These are phyloP conservation scores for Heliconius erato DNA, from an alignment of 2,888 invertebrate genomes.

Conservation along the genomic window DNA sequence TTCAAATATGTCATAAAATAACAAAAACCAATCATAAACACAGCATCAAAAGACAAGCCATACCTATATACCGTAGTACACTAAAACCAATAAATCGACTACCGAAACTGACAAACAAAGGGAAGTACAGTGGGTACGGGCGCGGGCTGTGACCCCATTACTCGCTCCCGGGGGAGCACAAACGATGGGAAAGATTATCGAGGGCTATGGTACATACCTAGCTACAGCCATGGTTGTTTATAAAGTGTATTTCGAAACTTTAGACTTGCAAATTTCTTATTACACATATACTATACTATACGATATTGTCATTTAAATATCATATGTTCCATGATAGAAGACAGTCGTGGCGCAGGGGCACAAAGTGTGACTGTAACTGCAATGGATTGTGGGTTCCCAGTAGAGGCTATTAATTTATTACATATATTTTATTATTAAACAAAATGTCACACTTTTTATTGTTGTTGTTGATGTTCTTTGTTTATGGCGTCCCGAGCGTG, in stretches of 20 bases:
- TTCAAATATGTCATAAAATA: neutral
- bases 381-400: no score
- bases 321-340: no score
- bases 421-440: no score
- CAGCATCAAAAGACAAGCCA: neutral
- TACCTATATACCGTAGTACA: neutral
- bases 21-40: neutral
- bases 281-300: neutral
- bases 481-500: no score
- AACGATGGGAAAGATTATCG: slow-evolving; percentile 25
- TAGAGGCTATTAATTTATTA: no score
- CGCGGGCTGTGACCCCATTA: slow-evolving; percentile 38
- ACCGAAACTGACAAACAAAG: slow-evolving; percentile 32
- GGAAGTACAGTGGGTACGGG: slow-evolving; percentile 22
- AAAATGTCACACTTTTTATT: no score
- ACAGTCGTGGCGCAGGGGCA: no score
- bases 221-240: neutral
- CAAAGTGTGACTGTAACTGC: no score
- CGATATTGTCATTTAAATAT: neutral
- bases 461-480: no score
- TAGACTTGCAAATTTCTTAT: neutral
- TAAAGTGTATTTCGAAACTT: neutral
- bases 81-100: slow-evolving; percentile 7
- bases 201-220: neutral
- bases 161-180: slow-evolving; percentile 34